Percentiles rank a stretch among this genome's conserved stretches.
Evolutionary conservation across 2,888 invertebrate species (phyloP).

Genomic region (Calameuta idolon): DNA sequence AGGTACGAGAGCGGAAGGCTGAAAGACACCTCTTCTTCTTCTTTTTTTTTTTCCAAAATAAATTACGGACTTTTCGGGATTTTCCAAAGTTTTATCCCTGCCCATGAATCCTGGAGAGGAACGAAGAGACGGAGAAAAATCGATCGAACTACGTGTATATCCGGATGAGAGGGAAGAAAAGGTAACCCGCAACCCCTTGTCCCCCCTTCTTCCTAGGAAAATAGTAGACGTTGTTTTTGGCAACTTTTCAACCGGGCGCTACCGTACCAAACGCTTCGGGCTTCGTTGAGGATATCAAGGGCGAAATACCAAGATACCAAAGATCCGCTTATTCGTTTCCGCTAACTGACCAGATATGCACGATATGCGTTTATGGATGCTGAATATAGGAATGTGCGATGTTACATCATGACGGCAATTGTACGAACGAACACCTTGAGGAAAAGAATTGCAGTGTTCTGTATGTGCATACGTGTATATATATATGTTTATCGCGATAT

Average conservation of each 20-base stretch:
- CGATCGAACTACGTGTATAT: neutral
- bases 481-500: neutral
- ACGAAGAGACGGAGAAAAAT: neutral
- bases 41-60: neutral
- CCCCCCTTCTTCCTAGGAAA: neutral
- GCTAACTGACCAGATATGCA: slow-evolving; percentile 42
- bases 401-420: neutral
- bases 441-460: neutral
- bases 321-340: slow-evolving; percentile 45
- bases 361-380: slow-evolving; percentile 37
- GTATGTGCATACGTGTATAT: too few relatives aligned
- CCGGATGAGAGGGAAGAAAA: neutral
- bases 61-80: neutral
- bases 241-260: neutral
- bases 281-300: neutral
- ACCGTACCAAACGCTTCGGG: neutral
- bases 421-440: neutral
- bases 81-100: neutral
- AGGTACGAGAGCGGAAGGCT: neutral
- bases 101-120: neutral
- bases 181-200: neutral
- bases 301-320: slow-evolving; percentile 1
- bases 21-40: neutral
- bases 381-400: neutral
- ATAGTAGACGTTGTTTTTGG: neutral